phyloP scores from a whole-genome alignment of 1,140 invertebrate genomes.

The Drosophila teissieri region DNA sequence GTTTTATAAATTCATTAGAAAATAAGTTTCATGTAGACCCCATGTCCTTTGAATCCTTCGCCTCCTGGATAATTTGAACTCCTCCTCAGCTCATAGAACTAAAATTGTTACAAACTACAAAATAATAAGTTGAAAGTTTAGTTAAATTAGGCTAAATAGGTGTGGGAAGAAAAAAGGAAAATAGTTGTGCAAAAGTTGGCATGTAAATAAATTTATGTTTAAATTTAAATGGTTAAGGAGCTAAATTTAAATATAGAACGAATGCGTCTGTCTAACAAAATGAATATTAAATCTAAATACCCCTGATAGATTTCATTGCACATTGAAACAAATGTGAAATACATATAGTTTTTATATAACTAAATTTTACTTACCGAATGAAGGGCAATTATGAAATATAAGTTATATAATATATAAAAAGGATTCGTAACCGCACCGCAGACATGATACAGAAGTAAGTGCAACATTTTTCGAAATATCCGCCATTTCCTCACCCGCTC shows the following conservation, averaged over 20 bases:
- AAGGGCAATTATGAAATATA: conserved; percentile 53
- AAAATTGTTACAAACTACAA: conserved; percentile 55
- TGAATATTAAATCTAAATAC: no score
- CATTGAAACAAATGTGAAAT: conserved; percentile 22
- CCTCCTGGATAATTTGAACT: conserved; percentile 58
- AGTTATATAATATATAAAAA: conserved; percentile 39
- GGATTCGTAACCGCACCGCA: conserved; percentile 27
- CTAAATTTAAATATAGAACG: no score
- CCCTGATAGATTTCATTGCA: no score
- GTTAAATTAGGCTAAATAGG: conserved; percentile 26
- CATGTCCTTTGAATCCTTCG: not conserved
- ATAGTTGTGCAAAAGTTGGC: no score
- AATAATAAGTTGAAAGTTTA: conserved; percentile 63
- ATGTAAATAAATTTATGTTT: no score
- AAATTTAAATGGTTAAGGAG: not conserved
- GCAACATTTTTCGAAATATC: conserved; percentile 58
- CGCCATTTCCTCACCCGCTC: not conserved
- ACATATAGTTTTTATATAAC: conserved; percentile 46
- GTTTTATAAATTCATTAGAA: conserved; percentile 78
- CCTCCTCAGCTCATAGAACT: conserved; percentile 20
- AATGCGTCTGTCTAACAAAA: no score
- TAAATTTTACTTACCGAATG: conserved; percentile 71
- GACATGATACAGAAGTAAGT: conserved; percentile 68
- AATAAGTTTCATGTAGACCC: conserved; percentile 39
- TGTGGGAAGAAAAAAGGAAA: not conserved